Percentiles rank a stretch among this genome's conserved stretches.
Evolutionary conservation across 1,140 invertebrate genomes (phyloP).

Genomic region (Neelides sp.): DNA sequence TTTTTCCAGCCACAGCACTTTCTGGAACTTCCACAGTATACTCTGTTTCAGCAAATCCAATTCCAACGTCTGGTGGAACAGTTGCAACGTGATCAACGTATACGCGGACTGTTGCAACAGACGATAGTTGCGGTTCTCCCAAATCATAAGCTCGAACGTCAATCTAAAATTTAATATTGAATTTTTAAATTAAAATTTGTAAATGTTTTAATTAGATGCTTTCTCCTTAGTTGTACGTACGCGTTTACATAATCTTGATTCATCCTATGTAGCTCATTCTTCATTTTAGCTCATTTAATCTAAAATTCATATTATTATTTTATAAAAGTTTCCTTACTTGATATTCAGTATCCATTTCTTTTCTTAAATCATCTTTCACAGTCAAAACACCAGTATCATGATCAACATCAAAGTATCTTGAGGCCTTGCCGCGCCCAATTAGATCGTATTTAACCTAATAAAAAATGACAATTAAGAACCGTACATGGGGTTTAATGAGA

Average conservation of each 20-base stretch:
- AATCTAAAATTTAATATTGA: conserved; percentile 42
- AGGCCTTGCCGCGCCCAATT: conserved; percentile 60
- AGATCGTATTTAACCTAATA: conserved; percentile 59
- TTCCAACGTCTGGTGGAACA: conserved; percentile 48
- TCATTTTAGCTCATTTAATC: too few relatives aligned
- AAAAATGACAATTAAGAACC: conserved; percentile 13
- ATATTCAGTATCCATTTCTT: conserved; percentile 72
- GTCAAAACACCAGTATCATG: conserved; percentile 61
- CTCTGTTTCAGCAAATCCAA: conserved; percentile 67
- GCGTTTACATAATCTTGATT: too few relatives aligned
- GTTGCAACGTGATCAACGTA: conserved; percentile 65
- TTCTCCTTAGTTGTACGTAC: too few relatives aligned
- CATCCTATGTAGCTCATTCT: too few relatives aligned
- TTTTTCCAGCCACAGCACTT: conserved; percentile 51
- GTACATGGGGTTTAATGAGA: too few relatives aligned
- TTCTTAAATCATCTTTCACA: conserved; percentile 66
- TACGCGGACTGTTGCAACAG: conserved; percentile 62
- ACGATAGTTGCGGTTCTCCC: conserved; percentile 67
- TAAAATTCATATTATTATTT: too few relatives aligned
- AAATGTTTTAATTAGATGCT: too few relatives aligned
- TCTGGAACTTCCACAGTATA: conserved; percentile 69
- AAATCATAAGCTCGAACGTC: conserved; percentile 75
- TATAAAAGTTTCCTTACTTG: too few relatives aligned
- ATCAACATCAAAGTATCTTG: conserved; percentile 74
- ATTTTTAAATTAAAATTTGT: conserved; percentile 3